These are phyloP conservation scores for Hydractinia echinata DNA, from an alignment of 30 jellyfish, hydroid and myxozoan genomes.

Conservation along the genomic window DNA sequence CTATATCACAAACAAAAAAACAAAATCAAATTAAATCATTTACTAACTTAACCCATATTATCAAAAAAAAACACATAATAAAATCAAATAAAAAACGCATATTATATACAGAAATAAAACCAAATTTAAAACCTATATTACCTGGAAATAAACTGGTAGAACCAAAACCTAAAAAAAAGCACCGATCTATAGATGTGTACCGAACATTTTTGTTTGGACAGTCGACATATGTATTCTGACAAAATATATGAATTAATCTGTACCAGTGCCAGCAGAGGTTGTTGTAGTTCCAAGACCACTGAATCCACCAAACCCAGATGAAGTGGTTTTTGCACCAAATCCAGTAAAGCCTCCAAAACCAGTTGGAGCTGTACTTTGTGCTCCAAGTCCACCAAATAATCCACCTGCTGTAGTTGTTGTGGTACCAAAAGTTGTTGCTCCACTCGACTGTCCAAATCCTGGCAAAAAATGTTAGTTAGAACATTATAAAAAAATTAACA, in stretches of 20 bases:
- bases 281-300: slow-evolving; percentile 49
- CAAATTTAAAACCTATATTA: background rate
- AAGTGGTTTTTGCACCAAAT: slow-evolving; percentile 19
- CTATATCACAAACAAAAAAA: background rate
- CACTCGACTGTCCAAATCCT: slow-evolving; percentile 25
- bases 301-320: slow-evolving; percentile 57
- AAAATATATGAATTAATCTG: background rate
- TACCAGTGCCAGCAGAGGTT: slow-evolving; percentile 5
- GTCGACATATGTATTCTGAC: no score
- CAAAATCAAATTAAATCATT: no score
- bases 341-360: slow-evolving; percentile 35
- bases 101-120: no score
- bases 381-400: slow-evolving; percentile 52
- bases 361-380: slow-evolving; percentile 49
- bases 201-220: no score
- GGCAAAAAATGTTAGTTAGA: background rate
- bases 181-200: background rate
- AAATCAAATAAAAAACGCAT: no score
- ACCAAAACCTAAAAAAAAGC: slow-evolving; percentile 5
- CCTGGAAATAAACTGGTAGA: background rate
- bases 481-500: background rate
- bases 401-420: slow-evolving; percentile 7
- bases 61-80: no score
- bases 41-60: no score
- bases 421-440: slow-evolving; percentile 20